Base-by-base conservation (phyloP, 2,113 vertebrate genomes). In the Sterrhoptilus dennistouni region DNA sequence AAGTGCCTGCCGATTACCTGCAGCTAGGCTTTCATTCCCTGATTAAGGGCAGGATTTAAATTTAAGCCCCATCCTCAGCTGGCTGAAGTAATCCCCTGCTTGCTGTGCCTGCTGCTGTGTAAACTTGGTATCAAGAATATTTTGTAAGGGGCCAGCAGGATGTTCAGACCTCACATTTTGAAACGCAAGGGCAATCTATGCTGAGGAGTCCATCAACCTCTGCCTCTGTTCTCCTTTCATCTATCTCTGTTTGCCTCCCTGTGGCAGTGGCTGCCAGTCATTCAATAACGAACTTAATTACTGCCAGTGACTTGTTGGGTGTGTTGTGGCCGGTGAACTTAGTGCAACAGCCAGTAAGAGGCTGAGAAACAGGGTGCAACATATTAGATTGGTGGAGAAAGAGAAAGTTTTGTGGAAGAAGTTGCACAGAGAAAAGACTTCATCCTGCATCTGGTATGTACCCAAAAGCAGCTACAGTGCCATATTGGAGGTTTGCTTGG, bases 161-260 rank as follows among this genome's bases (percentile, higher is more conserved):
- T 0, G 2, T 12, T 17, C 1, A 6, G 75, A 85, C 52, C 53
- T 86, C 47, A 28, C 17, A 13, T 83, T 75, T 42, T 33, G 63
- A 54, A 71, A 80, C 5, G 27, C 2, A 1, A 54, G 75, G 38
- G 8, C 0, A 0, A 16, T 56, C 56, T 45, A 40, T 3, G 12
- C 29, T 0, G 7, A 79, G 29, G 47, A 79, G 18, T 79, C 60
- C 36, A 4, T 72, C 60, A 54, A 12, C 54, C 20, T 68, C 91
- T 78, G 76, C 52, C 45, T 52, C 42, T 64, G 19, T 23, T 68
- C 33, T 87, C 20, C n/a, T 77, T 53, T 81, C 18, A 18, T 85
- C 68, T 63, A 21, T 54, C 60, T 89, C 71, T 25, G 0, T 79
- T 74, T 85, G 60, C 38, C 35, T 90, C 23, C 35, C 61, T 19